Evolutionary conservation across 2,797 vertebrate species (phyloP), one percentile per base, ranked within the genome.

Genomic region (Glyptemys insculpta): DNA sequence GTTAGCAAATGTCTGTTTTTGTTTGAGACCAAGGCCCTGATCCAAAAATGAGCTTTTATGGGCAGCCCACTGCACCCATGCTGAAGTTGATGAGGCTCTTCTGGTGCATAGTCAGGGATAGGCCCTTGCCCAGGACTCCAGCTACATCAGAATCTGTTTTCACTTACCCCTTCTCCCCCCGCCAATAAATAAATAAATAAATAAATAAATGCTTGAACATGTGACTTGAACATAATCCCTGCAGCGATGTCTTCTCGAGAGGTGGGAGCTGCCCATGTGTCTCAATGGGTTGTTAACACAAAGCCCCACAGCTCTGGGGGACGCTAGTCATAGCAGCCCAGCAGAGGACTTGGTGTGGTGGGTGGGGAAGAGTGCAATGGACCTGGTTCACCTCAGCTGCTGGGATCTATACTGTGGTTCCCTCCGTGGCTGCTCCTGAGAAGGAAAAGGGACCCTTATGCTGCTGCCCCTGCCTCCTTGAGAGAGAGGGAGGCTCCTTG

Each of bases 291-390:
- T 31, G 23, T 18, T 59, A 49, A 2, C 53, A 29, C 2, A 2
- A 23, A 84, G 18, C 65, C 78, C 3, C 18, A 7, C 47, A 82
- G 27, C n/a, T 53, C 16, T 76, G 72, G 34, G 34, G 18, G 62
- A 76, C 12, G 12, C 25, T 44, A 25, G 37, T 12, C 12, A 47
- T 44, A 44, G 25, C n/a, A 80, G 7, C 37, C 41, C 54, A 25
- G 31, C 0, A 0, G n/a, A 41, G 68, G 18, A 41, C n/a, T 72
- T 21, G 41, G 12, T 34, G 6, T 62, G 37, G 37, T 0, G 3
- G 14, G 6, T 29, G 6, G n/a, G 27, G 8, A 76, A 68, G 41
- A 83, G 23, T 0, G 0, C 41, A 82, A 12, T 0, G 57, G 72
- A 44, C 6, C 3, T 59, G 21, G 19, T 49, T 11, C 6, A 37